Base-by-base conservation (phyloP, 2,888 invertebrate genomes). In the Arge pagana region DNA sequence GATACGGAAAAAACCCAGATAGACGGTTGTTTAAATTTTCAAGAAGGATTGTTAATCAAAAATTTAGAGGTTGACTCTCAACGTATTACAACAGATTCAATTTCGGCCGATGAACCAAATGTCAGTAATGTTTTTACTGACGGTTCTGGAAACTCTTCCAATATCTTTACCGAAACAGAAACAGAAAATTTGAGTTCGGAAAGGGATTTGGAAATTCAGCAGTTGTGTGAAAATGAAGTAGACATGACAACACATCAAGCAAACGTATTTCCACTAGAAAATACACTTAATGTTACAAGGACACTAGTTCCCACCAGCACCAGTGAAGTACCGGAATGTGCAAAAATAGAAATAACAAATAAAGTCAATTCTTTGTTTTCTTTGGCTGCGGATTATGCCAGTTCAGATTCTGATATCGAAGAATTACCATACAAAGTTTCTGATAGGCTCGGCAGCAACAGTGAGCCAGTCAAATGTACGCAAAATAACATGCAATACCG, bases 381-480 rank as follows among this genome's bases (percentile, higher is more conserved):
- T 7, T 63, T 70, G 48, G 72, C 73, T n/a, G 4, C 57, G n/a
- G 63, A 64, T 39, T 72, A 72, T 53, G 62, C 62, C 13, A 57
- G 56, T 57, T 64, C 65, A 3, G 66, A 66, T 54, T 48, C 48
- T 3, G 48, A 48, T 2, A 39, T 41, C 39, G 33, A 42, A 16
- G 11, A 18, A 8, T 23, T 31, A 10, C 4, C 21, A 6, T 3
- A 24, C 10, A 24, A 13, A 2, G 28, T 35, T 15, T 35, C 10
- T 13, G 19, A 43, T 18, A 39, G 33, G 21, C 15, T 21, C 13
- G 49, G 28, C 15, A 28, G 19, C 10, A 16, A 24, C n/a, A 30
- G 18, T 8, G 28, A 48, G 23, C 16, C 16, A 11, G 45, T 31
- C 45, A 2, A 43, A 48, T 18, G 39, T 33, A 28, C 48, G 48